phyloP scores from a whole-genome alignment of 2,888 invertebrate genomes.

The Drosophila villosipedis region DNA sequence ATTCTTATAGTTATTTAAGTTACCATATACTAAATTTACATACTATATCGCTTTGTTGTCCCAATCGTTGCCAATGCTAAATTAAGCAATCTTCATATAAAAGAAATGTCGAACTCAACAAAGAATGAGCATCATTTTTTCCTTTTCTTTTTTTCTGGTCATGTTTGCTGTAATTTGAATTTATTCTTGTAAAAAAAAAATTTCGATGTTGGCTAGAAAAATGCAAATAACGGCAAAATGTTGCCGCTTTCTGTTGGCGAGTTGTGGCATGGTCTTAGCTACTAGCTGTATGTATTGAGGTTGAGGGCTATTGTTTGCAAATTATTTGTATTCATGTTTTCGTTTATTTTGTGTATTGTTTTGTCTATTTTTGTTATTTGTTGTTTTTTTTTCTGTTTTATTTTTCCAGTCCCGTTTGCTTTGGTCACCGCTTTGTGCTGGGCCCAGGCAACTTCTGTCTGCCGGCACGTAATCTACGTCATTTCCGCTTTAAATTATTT shows the following conservation, averaged over 20 bases:
- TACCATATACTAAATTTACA: neutral
- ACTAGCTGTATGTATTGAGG: neutral
- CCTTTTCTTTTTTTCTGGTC: constrained; percentile 9
- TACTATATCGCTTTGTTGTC: constrained; percentile 8
- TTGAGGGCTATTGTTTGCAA: constrained; percentile 61
- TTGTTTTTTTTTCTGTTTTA: constrained; percentile 2
- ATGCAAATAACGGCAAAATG: constrained; percentile 68
- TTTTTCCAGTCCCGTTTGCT: constrained; percentile 26
- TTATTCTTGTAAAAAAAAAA: constrained; percentile 52
- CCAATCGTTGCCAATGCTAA: constrained; percentile 35
- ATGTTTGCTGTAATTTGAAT: constrained; percentile 55
- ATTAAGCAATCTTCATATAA: constrained; percentile 31
- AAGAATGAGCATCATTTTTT: constrained; percentile 32
- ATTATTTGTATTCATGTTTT: constrained; percentile 71
- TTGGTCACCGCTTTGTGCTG: constrained; percentile 43
- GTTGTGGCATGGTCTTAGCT: constrained; percentile 9
- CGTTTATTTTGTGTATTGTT: constrained; percentile 10
- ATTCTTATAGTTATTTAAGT: neutral
- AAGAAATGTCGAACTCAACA: constrained; percentile 15
- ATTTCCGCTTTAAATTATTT: constrained; percentile 77
- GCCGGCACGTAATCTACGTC: constrained; percentile 73
- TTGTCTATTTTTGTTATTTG: constrained; percentile 7
- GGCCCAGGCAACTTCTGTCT: constrained; percentile 66
- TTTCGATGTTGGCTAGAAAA: constrained; percentile 34
- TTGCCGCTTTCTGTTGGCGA: constrained; percentile 37